These are phyloP conservation scores for Xestia xanthographa DNA, from an alignment of 2,888 invertebrate genomes.

Conservation along the genomic window DNA sequence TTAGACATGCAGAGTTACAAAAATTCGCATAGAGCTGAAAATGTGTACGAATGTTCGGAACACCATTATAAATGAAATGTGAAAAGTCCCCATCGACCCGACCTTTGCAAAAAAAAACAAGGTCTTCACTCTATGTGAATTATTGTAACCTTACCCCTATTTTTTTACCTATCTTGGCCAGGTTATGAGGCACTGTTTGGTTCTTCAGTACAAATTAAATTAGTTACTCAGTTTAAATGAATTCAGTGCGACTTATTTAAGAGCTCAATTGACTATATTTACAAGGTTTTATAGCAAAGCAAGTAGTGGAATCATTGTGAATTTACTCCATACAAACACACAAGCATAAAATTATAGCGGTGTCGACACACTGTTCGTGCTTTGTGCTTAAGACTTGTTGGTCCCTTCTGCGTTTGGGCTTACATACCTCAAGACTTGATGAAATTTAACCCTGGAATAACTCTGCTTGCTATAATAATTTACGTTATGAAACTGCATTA, in stretches of 20 bases:
- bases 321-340: constrained; percentile 8
- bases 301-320: constrained; percentile 2
- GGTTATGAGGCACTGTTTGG: neutral
- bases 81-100: too few relatives aligned
- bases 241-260: neutral
- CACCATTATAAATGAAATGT: too few relatives aligned
- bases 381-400: constrained; percentile 4
- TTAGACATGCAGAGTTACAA: too few relatives aligned
- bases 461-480: neutral
- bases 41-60: too few relatives aligned
- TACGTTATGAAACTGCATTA: neutral
- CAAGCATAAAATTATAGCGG: constrained; percentile 8
- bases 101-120: too few relatives aligned
- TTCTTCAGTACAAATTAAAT: neutral
- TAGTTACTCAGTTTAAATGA: neutral
- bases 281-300: constrained; percentile 16
- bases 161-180: too few relatives aligned
- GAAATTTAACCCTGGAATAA: constrained; percentile 14
- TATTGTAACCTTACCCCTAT: too few relatives aligned
- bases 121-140: too few relatives aligned
- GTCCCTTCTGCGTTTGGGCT: neutral
- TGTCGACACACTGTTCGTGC: constrained; percentile 13
- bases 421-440: constrained; percentile 27
- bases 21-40: too few relatives aligned
- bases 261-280: constrained; percentile 12